Conservation (phyloP, 30 jellyfish, hydroid and myxozoan genomes). For the Chrysaora quinquecirrha region DNA sequence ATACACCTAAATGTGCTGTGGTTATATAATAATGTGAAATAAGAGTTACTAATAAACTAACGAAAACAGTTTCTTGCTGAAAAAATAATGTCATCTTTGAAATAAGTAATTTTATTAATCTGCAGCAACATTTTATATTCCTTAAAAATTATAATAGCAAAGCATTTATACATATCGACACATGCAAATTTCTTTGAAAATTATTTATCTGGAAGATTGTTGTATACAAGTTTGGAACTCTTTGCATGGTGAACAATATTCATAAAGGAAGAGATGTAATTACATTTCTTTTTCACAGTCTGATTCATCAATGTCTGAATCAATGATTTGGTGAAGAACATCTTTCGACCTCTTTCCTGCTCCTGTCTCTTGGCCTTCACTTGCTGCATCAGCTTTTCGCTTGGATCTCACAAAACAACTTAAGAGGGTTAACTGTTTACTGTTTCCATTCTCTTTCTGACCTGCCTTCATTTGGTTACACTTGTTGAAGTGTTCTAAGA, state of each 20-base stretch:
- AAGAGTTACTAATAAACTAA: not conserved
- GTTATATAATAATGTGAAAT: no score
- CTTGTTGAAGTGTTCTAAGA: not conserved
- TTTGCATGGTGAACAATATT: conserved; percentile 2
- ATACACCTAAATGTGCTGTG: not conserved
- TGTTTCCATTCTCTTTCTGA: not conserved
- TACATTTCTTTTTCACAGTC: no score
- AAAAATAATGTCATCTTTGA: not conserved
- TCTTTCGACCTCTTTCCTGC: no score
- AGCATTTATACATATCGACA: not conserved
- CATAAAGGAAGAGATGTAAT: no score
- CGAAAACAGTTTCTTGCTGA: no score
- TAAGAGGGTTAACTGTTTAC: conserved; percentile 1
- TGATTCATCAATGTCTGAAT: not conserved
- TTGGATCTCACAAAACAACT: not conserved
- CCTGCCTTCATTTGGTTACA: not conserved
- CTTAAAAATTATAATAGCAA: not conserved
- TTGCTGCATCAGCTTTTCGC: not conserved
- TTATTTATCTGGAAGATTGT: no score
- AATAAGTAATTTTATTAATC: not conserved
- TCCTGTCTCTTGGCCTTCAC: no score
- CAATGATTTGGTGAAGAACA: not conserved
- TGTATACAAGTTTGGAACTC: not conserved
- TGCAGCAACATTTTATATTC: no score
- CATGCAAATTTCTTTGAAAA: no score